Conservation (phyloP, 2,797 vertebrate genomes). For the Rhabdophis nuchalis region DNA sequence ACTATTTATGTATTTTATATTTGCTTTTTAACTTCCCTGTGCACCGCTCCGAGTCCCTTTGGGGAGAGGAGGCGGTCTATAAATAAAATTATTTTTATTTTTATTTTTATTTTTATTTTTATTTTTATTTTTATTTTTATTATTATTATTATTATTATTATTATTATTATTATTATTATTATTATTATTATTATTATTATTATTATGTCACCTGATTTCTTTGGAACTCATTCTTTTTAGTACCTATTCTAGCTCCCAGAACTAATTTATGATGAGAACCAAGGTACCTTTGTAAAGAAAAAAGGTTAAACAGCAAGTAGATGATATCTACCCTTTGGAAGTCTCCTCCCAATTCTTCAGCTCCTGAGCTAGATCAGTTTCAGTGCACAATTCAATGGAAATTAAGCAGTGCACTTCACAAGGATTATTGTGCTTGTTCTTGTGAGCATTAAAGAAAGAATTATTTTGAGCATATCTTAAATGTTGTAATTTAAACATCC, state of each 20-base stretch:
- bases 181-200: no score
- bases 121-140: no score
- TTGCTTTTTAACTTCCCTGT: no score
- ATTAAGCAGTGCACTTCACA: background rate
- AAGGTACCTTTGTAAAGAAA: background rate
- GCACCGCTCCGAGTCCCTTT: no score
- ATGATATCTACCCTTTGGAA: background rate
- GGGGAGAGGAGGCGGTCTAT: no score
- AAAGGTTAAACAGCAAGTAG: background rate
- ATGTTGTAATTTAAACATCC: constrained; percentile 1
- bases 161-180: no score
- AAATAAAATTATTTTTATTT: no score
- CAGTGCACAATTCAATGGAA: background rate
- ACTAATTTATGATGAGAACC: background rate
- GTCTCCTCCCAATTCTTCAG: background rate
- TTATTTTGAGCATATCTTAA: background rate
- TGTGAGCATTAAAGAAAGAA: background rate
- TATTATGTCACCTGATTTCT: background rate
- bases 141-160: no score
- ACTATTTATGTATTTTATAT: no score
- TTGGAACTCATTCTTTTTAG: background rate
- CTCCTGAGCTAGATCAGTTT: background rate
- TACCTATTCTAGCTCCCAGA: background rate
- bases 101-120: no score
- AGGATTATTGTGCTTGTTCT: background rate